phyloP scores from a whole-genome alignment of 2,888 invertebrate genomes.

The Ormia ochracea region DNA sequence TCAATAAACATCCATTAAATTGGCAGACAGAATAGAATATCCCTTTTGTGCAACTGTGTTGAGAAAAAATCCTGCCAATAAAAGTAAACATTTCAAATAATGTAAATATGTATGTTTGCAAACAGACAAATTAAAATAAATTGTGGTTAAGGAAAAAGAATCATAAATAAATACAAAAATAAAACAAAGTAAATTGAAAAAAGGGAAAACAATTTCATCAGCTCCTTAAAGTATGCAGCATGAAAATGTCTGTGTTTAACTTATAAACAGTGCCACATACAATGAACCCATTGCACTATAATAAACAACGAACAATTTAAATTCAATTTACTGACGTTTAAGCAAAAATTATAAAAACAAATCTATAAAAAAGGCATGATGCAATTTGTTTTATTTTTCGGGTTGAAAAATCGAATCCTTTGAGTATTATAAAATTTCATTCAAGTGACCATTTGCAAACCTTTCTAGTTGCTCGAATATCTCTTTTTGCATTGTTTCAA shows the following conservation, averaged over 20 bases:
- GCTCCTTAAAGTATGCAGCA: conserved; percentile 40
- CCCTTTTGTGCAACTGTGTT: background rate
- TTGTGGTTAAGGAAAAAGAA: conserved; percentile 41
- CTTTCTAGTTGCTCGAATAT: conserved; percentile 10
- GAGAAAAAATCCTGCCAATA: background rate
- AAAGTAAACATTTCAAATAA: conserved; percentile 43
- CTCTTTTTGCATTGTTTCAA: conserved; percentile 1
- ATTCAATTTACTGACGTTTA: conserved; percentile 53
- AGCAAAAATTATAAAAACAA: conserved; percentile 12
- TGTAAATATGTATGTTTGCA: conserved; percentile 31
- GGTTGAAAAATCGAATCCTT: conserved; percentile 45
- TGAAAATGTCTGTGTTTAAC: conserved; percentile 3
- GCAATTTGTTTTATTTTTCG: conserved; percentile 49
- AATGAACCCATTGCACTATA: conserved; percentile 9
- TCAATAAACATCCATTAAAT: conserved; percentile 56
- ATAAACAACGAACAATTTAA: conserved; percentile 52
- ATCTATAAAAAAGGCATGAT: conserved; percentile 5
- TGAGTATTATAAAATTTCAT: conserved; percentile 39
- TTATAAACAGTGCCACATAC: background rate
- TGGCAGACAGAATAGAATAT: conserved; percentile 52
- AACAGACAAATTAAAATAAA: conserved; percentile 55
- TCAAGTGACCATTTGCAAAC: conserved; percentile 33
- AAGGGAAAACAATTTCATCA: conserved; percentile 7
- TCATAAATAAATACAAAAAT: conserved; percentile 11
- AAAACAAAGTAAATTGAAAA: conserved; percentile 18